Conservation (phyloP, 1,140 invertebrate species). For the Tetragnatha versicolor region DNA sequence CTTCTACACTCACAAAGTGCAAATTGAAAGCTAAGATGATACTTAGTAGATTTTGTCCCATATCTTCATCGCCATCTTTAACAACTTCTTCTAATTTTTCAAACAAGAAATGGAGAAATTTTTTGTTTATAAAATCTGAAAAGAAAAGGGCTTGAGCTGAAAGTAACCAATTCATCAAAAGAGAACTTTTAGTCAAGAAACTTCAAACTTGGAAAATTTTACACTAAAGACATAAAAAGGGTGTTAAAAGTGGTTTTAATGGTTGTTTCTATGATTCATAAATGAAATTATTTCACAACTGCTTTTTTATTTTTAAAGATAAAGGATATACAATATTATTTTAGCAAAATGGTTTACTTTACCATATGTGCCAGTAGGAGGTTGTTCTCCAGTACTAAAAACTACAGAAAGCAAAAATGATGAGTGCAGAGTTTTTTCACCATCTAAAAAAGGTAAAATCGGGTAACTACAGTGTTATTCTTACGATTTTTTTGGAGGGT, state of each 20-base stretch:
- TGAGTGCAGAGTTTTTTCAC: conserved; percentile 68
- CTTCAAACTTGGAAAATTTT: too few relatives aligned
- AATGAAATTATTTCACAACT: too few relatives aligned
- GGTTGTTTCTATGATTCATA: not conserved
- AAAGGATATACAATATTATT: too few relatives aligned
- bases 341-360: conserved; percentile 13
- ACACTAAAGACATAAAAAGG: not conserved
- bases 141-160: not conserved
- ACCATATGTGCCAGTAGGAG: conserved; percentile 63
- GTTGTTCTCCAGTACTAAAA: conserved; percentile 81
- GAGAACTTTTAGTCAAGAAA: too few relatives aligned
- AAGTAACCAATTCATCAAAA: too few relatives aligned
- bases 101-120: conserved; percentile 66
- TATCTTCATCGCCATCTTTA: conserved; percentile 74
- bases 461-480: too few relatives aligned
- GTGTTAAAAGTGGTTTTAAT: not conserved
- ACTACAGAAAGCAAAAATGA: conserved; percentile 82
- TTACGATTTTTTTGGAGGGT: too few relatives aligned
- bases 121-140: conserved; percentile 40
- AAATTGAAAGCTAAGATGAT: conserved; percentile 87
- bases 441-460: conserved; percentile 43
- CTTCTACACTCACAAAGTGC: conserved; percentile 73
- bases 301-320: too few relatives aligned
- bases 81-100: conserved; percentile 67
- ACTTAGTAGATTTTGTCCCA: conserved; percentile 82